phyloP scores from a whole-genome alignment of 2,797 vertebrate species.

The Enteromius mattozi region DNA sequence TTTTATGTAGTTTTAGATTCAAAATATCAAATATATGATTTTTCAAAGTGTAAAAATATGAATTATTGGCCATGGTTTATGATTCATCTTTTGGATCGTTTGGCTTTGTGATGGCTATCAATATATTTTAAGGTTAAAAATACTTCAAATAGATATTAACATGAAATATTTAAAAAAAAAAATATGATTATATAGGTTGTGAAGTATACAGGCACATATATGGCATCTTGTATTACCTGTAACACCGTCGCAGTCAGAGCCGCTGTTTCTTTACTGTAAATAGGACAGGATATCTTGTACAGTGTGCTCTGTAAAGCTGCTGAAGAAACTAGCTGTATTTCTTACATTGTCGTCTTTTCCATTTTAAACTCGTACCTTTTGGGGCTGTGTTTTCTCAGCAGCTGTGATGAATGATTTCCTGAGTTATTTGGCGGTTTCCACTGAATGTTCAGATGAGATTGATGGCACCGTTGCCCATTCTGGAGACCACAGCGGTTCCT shows the following conservation, averaged over 20 bases:
- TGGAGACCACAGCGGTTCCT: slow-evolving; percentile 33
- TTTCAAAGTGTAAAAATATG: not conserved
- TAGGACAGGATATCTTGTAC: not conserved
- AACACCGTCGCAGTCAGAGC: too few relatives aligned
- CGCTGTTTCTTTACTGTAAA: not conserved
- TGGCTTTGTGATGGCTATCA: not conserved
- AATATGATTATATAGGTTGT: not conserved
- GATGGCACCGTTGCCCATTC: slow-evolving; percentile 33
- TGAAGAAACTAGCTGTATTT: not conserved
- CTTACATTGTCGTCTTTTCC: not conserved
- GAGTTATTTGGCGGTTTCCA: slow-evolving; percentile 29
- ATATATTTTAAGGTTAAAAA: not conserved
- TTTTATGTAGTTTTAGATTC: not conserved
- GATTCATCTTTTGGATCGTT: not conserved
- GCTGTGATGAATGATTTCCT: slow-evolving; percentile 34
- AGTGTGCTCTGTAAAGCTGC: not conserved
- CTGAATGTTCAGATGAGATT: slow-evolving; percentile 54
- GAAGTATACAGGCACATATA: not conserved
- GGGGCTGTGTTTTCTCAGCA: not conserved
- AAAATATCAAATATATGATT: not conserved
- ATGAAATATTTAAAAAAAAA: not conserved
- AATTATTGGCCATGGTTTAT: not conserved
- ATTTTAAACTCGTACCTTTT: not conserved
- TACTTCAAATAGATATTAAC: not conserved
- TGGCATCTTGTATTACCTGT: not conserved